Base-by-base conservation (phyloP, 2,888 invertebrate genomes). In the Heliconius cydno region DNA sequence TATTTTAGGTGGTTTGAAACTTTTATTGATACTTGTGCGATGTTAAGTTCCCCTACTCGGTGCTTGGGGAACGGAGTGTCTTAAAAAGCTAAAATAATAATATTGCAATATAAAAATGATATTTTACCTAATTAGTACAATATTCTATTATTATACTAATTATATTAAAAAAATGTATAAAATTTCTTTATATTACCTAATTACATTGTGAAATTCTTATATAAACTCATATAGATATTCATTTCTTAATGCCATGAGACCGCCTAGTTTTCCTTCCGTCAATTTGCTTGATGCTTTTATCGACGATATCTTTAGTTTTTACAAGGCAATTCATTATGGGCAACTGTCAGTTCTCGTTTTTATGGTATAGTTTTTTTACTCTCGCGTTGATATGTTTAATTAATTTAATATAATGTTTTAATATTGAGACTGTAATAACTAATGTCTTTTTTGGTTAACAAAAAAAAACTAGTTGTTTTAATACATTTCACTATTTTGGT, bases 281-380 rank as follows among this genome's bases (percentile, higher is more conserved):
- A 91, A 91, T 91, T 91, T 89, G 85, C 86, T 89, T 91, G 90
- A 92, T 91, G 89, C 89, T 84, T 80, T 78, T 80, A 80, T 77
- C 74, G 70, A 73, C 77, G 75, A 76, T 63, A 66, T 66, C 46
- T 57, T 72, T 65, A 71, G 76, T 77, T 79, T 82, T 77, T 79
- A 28, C n/a, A 75, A 70, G 34, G 34, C 34, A 71, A 76, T 77
- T 79, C 66, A 73, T 77, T 77, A 70, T 15, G 63, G 46, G 3
- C 65, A 52, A 65, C 73, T 71, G 71, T 67, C 38, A 57, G 66
- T 38, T 41, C 30, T 5, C 4, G 30, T 73, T 73, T 73, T 60
- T 60, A 25, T 60, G 15, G 5, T 34, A 60, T 60, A 52, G n/a
- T 38, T 38, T 73, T 38, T 71, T 22, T 28, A 65, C 46, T 46